Conservation (phyloP, 2,797 vertebrate genomes). For the Sebastes flavidus region DNA sequence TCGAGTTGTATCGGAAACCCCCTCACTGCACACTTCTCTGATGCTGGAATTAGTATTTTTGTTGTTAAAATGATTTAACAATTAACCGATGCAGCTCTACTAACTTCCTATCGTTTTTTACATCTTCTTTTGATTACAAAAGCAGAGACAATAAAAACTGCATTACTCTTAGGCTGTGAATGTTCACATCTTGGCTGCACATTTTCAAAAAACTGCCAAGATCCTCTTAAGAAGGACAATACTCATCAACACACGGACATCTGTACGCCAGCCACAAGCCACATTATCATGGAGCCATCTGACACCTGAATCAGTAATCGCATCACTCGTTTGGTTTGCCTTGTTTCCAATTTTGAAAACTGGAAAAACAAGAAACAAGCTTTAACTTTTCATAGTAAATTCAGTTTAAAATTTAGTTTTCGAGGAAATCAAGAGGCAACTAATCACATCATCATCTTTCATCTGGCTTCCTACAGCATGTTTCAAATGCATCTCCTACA, state of each 20-base stretch:
- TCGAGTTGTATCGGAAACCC: not conserved
- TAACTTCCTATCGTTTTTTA: not conserved
- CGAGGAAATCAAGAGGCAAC: not conserved
- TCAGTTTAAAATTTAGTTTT: not conserved
- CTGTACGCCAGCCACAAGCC: not conserved
- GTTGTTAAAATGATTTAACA: not conserved
- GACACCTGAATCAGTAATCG: not conserved
- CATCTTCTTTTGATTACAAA: not conserved
- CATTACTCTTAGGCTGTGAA: not conserved
- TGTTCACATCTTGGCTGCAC: not conserved
- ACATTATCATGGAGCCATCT: not conserved
- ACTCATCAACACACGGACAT: not conserved
- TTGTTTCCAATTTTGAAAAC: not conserved
- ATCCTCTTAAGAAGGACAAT: not conserved
- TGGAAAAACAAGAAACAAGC: not conserved
- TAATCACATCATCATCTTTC: not conserved
- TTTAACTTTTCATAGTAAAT: not conserved
- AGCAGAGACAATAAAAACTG: not conserved
- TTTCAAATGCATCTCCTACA: not conserved
- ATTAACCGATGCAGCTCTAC: not conserved
- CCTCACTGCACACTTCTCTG: not conserved
- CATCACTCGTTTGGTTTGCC: not conserved
- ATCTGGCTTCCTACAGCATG: not conserved
- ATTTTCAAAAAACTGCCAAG: not conserved
- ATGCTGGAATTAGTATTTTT: not conserved